Evolutionary conservation across 2,797 vertebrate species (phyloP), one percentile per base, ranked within the genome.

Genomic region (Cheirogaleus major): DNA sequence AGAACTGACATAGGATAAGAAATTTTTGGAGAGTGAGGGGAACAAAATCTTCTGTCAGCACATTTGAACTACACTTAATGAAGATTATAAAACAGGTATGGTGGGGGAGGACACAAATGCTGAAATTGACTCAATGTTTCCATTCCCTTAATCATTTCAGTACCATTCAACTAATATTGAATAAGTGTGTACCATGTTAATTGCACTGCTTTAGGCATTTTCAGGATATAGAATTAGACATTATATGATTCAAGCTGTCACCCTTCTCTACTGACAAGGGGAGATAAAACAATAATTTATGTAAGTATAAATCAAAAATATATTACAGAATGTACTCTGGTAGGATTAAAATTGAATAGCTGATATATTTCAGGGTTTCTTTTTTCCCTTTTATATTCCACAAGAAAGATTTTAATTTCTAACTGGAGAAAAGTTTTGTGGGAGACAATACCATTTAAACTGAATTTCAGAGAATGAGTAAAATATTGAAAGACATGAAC

Each of bases 281-380:
- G 61, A 91, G 15, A 61, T 55, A 92, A 88, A 43, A 88, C 48
- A 90, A 93, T 2, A 89, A 87, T 82, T 81, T 73, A 72, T n/a
- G n/a, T 59, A 86, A 69, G 4, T 13, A 81, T 27, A 45, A 87
- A 45, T 92, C 5, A 94, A 81, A 88, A 79, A 93, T 43, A 55
- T 18, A 23, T 65, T 69, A 72, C 11, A 72, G 6, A 7, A 35
- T 84, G 0, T 59, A 70, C 43, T 93, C 63, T 91, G 41, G 3
- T 78, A 89, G 10, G 9, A 43, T 38, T 78, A 48, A 12, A 95
- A 55, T 59, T 83, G 69, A 90, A 72, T 70, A 7, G 9, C 1
- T 82, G 2, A 70, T 78, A 85, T 4, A 22, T 10, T 0, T 14
- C 17, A 76, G 61, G 32, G 10, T 22, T 57, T 35, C 50, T 35